Conservation (phyloP, 92 coral and sea anemone genomes). For the Umimayanthus chanpuru region DNA sequence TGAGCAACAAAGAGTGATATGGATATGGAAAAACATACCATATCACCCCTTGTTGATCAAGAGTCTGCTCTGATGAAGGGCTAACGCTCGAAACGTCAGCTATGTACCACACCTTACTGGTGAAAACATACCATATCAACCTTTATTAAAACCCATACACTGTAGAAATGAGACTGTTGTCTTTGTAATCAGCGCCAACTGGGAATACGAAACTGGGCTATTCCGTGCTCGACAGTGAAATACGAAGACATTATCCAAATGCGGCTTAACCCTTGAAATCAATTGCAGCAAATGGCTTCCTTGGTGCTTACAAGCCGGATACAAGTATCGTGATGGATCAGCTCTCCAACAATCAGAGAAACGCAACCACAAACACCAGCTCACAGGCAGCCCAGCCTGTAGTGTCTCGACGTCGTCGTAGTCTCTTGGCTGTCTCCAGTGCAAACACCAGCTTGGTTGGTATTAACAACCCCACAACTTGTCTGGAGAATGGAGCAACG, state of each 20-base stretch:
- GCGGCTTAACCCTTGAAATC: neutral
- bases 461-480: slow-evolving; percentile 80
- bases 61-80: too few relatives aligned
- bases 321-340: slow-evolving; percentile 22
- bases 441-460: slow-evolving; percentile 48
- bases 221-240: neutral
- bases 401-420: slow-evolving; percentile 69
- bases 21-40: too few relatives aligned
- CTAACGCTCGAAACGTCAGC: too few relatives aligned
- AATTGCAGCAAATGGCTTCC: slow-evolving; percentile 63
- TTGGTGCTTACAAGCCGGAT: slow-evolving; percentile 62
- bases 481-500: slow-evolving; percentile 73
- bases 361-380: slow-evolving; percentile 44
- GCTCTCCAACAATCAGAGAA: slow-evolving; percentile 56
- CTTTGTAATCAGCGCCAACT: too few relatives aligned
- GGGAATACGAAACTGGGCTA: too few relatives aligned
- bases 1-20: too few relatives aligned
- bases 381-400: slow-evolving; percentile 36
- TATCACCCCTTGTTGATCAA: too few relatives aligned
- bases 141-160: too few relatives aligned
- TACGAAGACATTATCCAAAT: neutral
- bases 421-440: slow-evolving; percentile 70
- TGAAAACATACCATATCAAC: too few relatives aligned
- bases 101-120: too few relatives aligned
- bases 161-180: too few relatives aligned